Evolutionary conservation across 1,140 invertebrate genomes (phyloP).

Genomic region (Neuroterus valhalla): DNA sequence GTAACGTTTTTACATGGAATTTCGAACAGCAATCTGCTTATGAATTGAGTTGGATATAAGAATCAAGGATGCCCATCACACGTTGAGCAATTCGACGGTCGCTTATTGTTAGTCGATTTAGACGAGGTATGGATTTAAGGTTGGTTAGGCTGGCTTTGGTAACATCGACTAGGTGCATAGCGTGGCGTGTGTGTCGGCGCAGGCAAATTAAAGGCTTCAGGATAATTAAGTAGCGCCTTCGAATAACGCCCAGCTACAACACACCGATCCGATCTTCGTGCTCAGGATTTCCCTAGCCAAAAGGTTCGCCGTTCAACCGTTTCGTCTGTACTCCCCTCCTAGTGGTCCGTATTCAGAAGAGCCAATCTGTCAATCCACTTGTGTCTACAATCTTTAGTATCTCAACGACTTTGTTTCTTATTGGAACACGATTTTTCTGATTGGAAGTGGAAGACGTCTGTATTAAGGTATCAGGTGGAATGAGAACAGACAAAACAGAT

Average conservation of each 20-base stretch:
- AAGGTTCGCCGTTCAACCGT: conserved; percentile 48
- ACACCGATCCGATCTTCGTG: conserved; percentile 51
- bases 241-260: conserved; percentile 66
- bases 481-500: conserved; percentile 2
- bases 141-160: conserved; percentile 30
- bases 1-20: not conserved
- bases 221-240: conserved; percentile 75
- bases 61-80: conserved; percentile 11
- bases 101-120: conserved; percentile 23
- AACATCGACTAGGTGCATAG: conserved; percentile 52
- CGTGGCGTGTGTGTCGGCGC: conserved; percentile 71
- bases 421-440: conserved; percentile 1
- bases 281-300: conserved; percentile 49
- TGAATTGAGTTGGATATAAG: conserved; percentile 4
- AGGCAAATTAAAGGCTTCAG: conserved; percentile 71
- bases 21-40: not conserved
- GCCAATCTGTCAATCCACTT: conserved; percentile 16
- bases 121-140: conserved; percentile 4
- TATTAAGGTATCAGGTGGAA: not conserved
- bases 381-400: not conserved
- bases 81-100: conserved; percentile 2
- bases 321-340: not conserved
- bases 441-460: not conserved
- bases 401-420: not conserved
- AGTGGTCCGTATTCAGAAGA: not conserved